A percentile compares a stretch with the other conserved stretches of the same genome.
phyloP scores from a whole-genome alignment of 2,113 vertebrate species.

The Puma concolor region DNA sequence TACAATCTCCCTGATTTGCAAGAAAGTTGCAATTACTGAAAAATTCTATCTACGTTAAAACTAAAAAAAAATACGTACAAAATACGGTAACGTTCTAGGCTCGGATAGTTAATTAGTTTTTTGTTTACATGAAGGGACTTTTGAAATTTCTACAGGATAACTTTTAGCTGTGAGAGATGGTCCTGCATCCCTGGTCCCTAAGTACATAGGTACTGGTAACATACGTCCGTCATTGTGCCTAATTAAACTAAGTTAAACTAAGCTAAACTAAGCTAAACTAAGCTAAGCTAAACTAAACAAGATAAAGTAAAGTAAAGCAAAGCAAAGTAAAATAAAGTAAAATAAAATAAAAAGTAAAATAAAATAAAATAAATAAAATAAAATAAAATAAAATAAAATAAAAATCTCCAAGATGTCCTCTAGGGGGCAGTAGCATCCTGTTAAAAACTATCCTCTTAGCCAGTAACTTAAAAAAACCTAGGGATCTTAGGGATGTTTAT shows the following conservation, averaged over 20 bases:
- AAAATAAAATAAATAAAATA: no score
- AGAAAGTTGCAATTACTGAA: not conserved
- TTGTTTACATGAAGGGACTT: not conserved
- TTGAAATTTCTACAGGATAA: not conserved
- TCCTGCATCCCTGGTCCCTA: not conserved
- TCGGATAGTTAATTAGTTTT: not conserved
- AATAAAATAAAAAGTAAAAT: not conserved
- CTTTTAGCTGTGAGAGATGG: not conserved
- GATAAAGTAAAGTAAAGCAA: no score
- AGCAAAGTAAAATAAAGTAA: no score
- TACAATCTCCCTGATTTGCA: not conserved
- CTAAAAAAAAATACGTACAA: not conserved
- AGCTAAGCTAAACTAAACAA: no score
- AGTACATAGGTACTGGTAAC: not conserved
- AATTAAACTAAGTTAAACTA: not conserved
- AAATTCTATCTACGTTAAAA: not conserved
- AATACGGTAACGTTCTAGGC: not conserved
- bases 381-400: not conserved
- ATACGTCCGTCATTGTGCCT: no score
- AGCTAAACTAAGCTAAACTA: no score
- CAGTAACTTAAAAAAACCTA: not conserved
- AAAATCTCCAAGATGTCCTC: not conserved
- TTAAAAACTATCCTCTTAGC: not conserved
- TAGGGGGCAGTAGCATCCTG: slow-evolving; percentile 40
- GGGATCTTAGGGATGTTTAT: not conserved